Conservation (phyloP, 2,888 invertebrate genomes). For the Myopa testacea region DNA sequence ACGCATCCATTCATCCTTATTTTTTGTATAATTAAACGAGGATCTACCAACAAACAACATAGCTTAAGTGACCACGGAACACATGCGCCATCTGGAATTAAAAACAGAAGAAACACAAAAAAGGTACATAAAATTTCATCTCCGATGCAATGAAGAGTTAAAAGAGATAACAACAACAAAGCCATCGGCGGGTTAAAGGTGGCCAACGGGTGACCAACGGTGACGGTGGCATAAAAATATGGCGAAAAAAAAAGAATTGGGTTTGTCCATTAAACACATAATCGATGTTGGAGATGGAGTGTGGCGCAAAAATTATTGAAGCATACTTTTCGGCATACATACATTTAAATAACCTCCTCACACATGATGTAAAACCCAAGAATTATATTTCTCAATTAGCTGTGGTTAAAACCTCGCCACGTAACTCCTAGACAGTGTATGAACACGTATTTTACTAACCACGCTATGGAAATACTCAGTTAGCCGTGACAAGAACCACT, state of each 20-base stretch:
- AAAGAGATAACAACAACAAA: background rate
- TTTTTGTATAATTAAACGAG: slow-evolving; percentile 22
- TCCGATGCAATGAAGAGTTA: background rate
- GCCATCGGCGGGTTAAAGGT: background rate
- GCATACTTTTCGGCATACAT: background rate
- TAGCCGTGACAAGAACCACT: too few species aligned
- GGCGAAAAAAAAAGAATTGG: background rate
- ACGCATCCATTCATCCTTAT: background rate
- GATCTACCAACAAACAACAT: slow-evolving; percentile 1
- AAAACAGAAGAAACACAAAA: background rate
- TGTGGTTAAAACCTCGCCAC: too few species aligned
- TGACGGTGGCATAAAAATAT: background rate
- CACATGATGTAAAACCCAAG: too few species aligned
- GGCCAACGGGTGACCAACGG: background rate
- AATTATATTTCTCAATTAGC: too few species aligned
- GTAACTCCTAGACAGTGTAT: too few species aligned
- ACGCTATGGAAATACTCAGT: too few species aligned
- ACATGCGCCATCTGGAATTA: background rate
- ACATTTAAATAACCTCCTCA: too few species aligned
- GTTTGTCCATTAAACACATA: background rate
- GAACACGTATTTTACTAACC: too few species aligned
- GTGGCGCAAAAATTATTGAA: background rate
- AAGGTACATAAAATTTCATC: background rate
- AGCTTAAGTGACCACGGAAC: background rate
- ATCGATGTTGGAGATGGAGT: background rate